Base-by-base conservation (phyloP, 2,888 invertebrate genomes). In the Augochlorella aurata region DNA sequence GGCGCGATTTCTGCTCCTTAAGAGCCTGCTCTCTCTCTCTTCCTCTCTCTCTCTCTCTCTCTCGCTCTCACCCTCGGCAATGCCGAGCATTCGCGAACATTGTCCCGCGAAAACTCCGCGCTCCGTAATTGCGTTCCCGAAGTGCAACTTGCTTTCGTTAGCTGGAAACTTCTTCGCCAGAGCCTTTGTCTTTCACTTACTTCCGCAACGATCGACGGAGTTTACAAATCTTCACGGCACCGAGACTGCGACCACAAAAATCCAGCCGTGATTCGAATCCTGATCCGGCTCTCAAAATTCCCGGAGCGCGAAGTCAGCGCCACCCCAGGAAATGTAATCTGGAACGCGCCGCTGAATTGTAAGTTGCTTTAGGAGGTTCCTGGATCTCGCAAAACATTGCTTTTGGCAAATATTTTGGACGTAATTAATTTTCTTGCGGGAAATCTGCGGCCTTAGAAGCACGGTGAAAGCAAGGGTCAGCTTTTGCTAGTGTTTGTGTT, bases 81-180 rank as follows among this genome's bases (percentile, higher is more conserved):
- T 44, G 74, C 16, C 29, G 47, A n/a, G 47, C 61, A 58, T 82
- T 47, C 24, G 70, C 69, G 73, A 44, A 16, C 65, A 44, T 63
- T 63, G 61, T 63, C 38, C 61, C 29, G 18, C 8, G 29, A 63
- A 63, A 63, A 38, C 61, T 63, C 61, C 58, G 24, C 24, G 61
- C 61, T 16, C 67, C 29, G 54, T 83, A 83, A 83, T 83, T 83
- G 68, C 74, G 67, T 83, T 77, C 71, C 38, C n/a, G 44, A 50
- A 49, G 52, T 14, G n/a, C 44, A 45, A 18, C 82, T 49, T 70
- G 44, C 54, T 24, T 49, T 45, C 47, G 44, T 66, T 44, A 18
- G 24, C 45, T 24, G 18, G 8, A 14, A 45, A 29, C 12, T 61
- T 16, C 14, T 45, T n/a, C 24, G 49, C 49, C 63, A 18, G 16